Percentiles rank a stretch among this genome's conserved stretches.
These are phyloP conservation scores for Blastobasis lacticolella DNA, from an alignment of 2,888 invertebrate species.

Conservation along the genomic window DNA sequence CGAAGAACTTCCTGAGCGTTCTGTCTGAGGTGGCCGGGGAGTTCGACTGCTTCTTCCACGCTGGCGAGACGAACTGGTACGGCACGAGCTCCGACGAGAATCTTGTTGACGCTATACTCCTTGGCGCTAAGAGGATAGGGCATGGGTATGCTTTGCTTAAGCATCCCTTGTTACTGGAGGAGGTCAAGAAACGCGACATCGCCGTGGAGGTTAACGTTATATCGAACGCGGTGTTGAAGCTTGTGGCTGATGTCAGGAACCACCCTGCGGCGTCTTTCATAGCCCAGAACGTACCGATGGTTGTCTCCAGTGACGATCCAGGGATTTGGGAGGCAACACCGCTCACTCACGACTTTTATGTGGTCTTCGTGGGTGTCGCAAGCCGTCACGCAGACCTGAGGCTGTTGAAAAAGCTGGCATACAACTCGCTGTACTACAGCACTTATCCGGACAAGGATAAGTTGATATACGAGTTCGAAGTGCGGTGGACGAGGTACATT, in stretches of 20 bases:
- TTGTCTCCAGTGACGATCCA: conserved; percentile 86
- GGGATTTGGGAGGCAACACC: conserved; percentile 83
- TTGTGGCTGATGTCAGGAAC: conserved; percentile 82
- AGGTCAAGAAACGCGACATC: conserved; percentile 75
- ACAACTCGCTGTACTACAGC: conserved; percentile 83
- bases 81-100: conserved; percentile 80
- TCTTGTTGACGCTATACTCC: conserved; percentile 81
- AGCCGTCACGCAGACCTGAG: conserved; percentile 80
- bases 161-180: conserved; percentile 79
- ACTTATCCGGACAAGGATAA: conserved; percentile 62
- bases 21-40: conserved; percentile 60
- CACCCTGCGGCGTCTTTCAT: conserved; percentile 81
- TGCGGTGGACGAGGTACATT: conserved; percentile 56
- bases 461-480: conserved; percentile 49
- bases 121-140: conserved; percentile 83
- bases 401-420: conserved; percentile 81
- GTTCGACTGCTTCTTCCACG: conserved; percentile 83
- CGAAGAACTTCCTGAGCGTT: conserved; percentile 72
- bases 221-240: conserved; percentile 82
- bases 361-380: conserved; percentile 84
- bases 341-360: conserved; percentile 82
- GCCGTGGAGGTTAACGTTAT: conserved; percentile 86
- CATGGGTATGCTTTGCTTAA: conserved; percentile 84
- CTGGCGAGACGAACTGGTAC: conserved; percentile 87
- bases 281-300: conserved; percentile 79